These are phyloP conservation scores for Lasius fuliginosus DNA, from an alignment of 2,888 invertebrate genomes.

Conservation along the genomic window DNA sequence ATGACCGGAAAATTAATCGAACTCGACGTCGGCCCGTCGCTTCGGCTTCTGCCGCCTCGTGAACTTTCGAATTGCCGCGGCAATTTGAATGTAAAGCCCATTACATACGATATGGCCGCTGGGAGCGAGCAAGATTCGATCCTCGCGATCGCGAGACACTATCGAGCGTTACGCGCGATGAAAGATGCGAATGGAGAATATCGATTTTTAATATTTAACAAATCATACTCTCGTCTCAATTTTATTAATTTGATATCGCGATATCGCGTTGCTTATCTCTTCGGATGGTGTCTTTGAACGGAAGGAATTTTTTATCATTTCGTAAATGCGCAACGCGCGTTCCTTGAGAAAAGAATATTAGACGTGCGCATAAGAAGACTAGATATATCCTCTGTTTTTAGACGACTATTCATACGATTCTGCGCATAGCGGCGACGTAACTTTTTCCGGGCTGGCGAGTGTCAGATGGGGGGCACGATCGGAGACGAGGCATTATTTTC, in stretches of 20 bases:
- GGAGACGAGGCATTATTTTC: slow-evolving; percentile 74
- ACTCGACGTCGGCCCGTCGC: slow-evolving; percentile 82
- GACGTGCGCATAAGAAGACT: background rate
- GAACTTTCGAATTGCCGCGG: slow-evolving; percentile 70
- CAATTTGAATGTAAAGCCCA: slow-evolving; percentile 56
- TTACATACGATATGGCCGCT: slow-evolving; percentile 18
- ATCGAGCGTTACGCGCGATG: slow-evolving; percentile 2
- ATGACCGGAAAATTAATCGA: slow-evolving; percentile 86
- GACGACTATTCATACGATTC: slow-evolving; percentile 30
- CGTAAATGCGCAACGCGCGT: background rate
- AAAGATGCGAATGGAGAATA: background rate
- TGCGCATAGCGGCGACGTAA: slow-evolving; percentile 9
- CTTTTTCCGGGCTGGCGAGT: slow-evolving; percentile 45
- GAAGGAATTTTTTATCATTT: background rate
- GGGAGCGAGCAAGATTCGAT: background rate
- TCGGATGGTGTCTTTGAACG: background rate
- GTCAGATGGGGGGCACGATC: slow-evolving; percentile 52
- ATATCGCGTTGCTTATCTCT: background rate
- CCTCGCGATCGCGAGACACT: slow-evolving; percentile 12
- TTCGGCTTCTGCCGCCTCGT: slow-evolving; percentile 80
- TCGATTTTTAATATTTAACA: background rate
- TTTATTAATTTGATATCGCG: background rate
- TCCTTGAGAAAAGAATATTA: background rate
- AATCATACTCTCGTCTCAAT: background rate
- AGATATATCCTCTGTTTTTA: background rate